Percentiles rank a stretch among this genome's conserved stretches.
Conservation (phyloP, 2,113 vertebrate species). For the Pituophis catenifer region DNA sequence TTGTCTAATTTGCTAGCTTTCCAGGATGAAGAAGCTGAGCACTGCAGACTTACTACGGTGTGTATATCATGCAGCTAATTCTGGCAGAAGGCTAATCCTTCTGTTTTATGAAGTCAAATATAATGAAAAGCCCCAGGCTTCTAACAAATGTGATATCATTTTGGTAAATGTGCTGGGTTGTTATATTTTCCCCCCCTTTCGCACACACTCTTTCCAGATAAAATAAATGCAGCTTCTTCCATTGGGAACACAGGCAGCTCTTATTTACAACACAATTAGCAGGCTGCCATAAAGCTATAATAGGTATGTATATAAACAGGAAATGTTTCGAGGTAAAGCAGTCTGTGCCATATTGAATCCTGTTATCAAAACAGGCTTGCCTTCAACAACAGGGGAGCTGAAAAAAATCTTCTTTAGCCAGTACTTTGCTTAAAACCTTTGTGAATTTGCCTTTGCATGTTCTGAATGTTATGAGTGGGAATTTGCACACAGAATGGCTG, state of each 20-base stretch:
- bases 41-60: not conserved
- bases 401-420: not conserved
- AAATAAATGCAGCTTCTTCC: not conserved
- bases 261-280: constrained; percentile 34
- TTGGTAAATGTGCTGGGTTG: constrained; percentile 33
- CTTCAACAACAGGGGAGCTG: not conserved
- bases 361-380: not conserved
- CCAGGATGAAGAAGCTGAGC: not conserved
- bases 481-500: not conserved
- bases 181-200: not conserved
- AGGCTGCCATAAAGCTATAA: not conserved
- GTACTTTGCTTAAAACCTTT: not conserved
- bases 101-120: constrained; percentile 24
- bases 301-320: constrained; percentile 13
- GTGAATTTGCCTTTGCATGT: not conserved
- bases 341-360: not conserved
- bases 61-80: not conserved
- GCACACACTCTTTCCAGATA: constrained; percentile 6
- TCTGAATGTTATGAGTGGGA: not conserved
- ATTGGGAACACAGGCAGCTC: not conserved
- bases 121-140: constrained; percentile 24
- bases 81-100: not conserved
- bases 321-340: not conserved
- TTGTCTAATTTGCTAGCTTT: not conserved
- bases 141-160: constrained; percentile 9